Conservation (phyloP, 1,140 invertebrate species). For the Anoplophora glabripennis region DNA sequence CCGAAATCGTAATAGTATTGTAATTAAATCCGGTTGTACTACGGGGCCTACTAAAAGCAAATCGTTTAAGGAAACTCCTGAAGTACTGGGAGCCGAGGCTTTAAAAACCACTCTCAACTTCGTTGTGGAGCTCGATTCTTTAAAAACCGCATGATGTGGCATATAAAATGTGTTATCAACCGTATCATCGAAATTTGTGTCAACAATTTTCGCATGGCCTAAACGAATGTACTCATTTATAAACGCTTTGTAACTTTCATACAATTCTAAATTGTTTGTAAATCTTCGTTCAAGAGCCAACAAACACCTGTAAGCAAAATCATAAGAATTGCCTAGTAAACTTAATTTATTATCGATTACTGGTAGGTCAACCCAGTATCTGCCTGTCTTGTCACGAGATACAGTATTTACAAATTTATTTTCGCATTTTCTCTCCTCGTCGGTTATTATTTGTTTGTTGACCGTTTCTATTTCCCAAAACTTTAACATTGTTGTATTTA, state of each 20-base stretch:
- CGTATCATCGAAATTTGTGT: too few species aligned
- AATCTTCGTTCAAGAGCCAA: too few species aligned
- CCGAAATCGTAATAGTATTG: constrained; percentile 38
- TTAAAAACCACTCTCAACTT: constrained; percentile 46
- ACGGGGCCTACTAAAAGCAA: constrained; percentile 39
- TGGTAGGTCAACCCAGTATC: too few species aligned
- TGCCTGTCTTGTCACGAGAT: too few species aligned
- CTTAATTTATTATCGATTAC: too few species aligned
- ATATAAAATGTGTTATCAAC: background rate
- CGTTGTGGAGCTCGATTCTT: constrained; percentile 32
- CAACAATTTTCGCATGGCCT: background rate
- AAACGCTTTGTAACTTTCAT: background rate
- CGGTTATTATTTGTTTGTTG: too few species aligned
- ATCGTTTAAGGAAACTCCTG: constrained; percentile 42
- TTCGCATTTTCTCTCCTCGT: too few species aligned
- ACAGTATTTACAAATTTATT: too few species aligned
- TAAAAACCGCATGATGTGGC: constrained; percentile 41
- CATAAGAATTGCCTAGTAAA: too few species aligned
- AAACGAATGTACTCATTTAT: background rate
- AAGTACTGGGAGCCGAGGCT: constrained; percentile 34
- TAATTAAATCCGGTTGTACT: constrained; percentile 41
- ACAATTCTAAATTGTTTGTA: background rate
- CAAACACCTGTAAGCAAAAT: too few species aligned
- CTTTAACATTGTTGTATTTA: too few species aligned
- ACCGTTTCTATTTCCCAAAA: too few species aligned